Base-by-base conservation (phyloP, 2,113 vertebrate species). In the Struthidea cinerea region DNA sequence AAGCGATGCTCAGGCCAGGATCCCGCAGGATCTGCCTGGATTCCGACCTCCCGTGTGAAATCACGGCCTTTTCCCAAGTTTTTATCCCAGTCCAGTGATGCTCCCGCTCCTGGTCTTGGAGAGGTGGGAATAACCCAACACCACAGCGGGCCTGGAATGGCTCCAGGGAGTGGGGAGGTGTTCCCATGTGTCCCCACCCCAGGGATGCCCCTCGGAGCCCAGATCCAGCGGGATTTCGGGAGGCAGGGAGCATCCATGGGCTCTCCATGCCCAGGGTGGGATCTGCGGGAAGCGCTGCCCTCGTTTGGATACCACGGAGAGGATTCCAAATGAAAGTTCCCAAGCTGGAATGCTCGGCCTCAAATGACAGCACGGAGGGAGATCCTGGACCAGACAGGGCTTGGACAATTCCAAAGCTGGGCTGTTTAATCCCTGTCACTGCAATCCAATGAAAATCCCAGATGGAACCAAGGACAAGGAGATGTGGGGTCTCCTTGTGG, bases 191-290 rank as follows among this genome's bases (percentile, higher is more conserved):
- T 26, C 9, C n/a, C 42, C 9, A 33, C 23, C 44, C 55, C 53
- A 13, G 20, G 27, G 53, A 18, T 68, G 52, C 20, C 13, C 2
- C 27, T 11, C 7, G 3, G 69, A 57, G 49, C 61, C 44, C 55
- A 3, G 35, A 20, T 9, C 4, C n/a, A 18, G 5, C 16, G 3
- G 2, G 4, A 3, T 56, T 20, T 24, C 0, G 1, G 55, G 56
- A 49, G 55, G 56, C 27, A 30, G 24, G 13, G 15, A 20, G 16
- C 39, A 55, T 8, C 76, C 32, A 7, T 8, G 64, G 2, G 0
- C 28, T 74, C 6, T 0, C 64, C n/a, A 11, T 14, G 49, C 75
- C 70, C 0, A 0, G 27, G 19, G 3, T 0, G 17, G 77, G 57
- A 42, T 4, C 53, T 6, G n/a, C 11, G 18, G 57, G 77, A 33